phyloP scores from a whole-genome alignment of 2,888 invertebrate species.

The Tethea ocularis region DNA sequence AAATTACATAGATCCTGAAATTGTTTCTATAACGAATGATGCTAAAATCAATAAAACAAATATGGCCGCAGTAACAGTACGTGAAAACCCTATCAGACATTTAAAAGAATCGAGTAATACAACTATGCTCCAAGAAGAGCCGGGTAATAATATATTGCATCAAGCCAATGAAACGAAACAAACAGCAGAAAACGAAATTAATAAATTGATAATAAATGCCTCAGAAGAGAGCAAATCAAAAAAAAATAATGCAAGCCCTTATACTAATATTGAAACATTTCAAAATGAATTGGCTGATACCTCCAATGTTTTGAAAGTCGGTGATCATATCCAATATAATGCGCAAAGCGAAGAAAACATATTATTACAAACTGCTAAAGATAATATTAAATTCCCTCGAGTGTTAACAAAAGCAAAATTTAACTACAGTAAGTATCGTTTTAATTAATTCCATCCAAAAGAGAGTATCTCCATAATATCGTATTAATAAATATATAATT shows the following conservation, averaged over 20 bases:
- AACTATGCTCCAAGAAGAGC: background rate
- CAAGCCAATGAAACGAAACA: background rate
- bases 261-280: background rate
- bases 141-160: background rate
- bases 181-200: background rate
- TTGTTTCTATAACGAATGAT: background rate
- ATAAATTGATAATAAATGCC: background rate
- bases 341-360: slow-evolving; percentile 1
- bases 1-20: background rate
- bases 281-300: background rate
- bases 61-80: slow-evolving; percentile 10
- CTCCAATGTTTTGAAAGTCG: background rate
- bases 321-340: background rate
- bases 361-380: slow-evolving; percentile 6
- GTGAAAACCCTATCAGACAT: background rate
- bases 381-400: slow-evolving; percentile 13
- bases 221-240: background rate
- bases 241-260: background rate
- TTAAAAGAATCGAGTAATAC: background rate
- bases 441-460: no score
- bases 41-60: slow-evolving; percentile 7
- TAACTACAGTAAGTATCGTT: slow-evolving; percentile 40
- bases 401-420: slow-evolving; percentile 26
- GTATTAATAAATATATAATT: no score
- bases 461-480: no score